phyloP scores from a whole-genome alignment of 2,113 vertebrate species.

The Epinephelus moara region DNA sequence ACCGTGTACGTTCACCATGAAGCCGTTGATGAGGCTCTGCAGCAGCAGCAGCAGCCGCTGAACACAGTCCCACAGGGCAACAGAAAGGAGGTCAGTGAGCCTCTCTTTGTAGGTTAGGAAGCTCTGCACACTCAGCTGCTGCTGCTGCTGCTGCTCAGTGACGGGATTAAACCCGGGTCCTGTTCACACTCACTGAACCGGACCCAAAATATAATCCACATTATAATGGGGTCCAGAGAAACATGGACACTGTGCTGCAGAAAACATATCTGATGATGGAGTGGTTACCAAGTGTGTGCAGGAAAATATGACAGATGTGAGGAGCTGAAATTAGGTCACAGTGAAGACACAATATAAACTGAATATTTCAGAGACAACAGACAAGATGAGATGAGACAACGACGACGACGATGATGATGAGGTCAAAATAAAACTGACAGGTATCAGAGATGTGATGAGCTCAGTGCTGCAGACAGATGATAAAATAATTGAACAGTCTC shows the following conservation, averaged over 20 bases:
- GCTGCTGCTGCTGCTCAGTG: too few relatives aligned
- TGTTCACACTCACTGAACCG: too few relatives aligned
- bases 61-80: constrained; percentile 46
- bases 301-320: not conserved
- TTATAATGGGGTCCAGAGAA: too few relatives aligned
- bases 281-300: not conserved
- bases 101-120: constrained; percentile 76
- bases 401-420: not conserved
- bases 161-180: too few relatives aligned
- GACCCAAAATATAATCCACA: too few relatives aligned
- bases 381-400: constrained; percentile 13
- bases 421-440: constrained; percentile 30
- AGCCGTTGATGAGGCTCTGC: not conserved
- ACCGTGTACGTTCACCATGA: too few relatives aligned
- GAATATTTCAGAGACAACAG: constrained; percentile 1
- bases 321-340: constrained; percentile 62
- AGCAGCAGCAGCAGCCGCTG: constrained; percentile 17
- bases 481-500: too few relatives aligned
- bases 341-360: constrained; percentile 28
- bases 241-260: too few relatives aligned
- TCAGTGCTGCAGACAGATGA: not conserved
- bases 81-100: constrained; percentile 76
- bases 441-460: not conserved
- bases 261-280: not conserved
- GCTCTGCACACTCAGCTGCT: constrained; percentile 19